phyloP scores from a whole-genome alignment of 2,797 vertebrate genomes.

The Siniperca undulata region DNA sequence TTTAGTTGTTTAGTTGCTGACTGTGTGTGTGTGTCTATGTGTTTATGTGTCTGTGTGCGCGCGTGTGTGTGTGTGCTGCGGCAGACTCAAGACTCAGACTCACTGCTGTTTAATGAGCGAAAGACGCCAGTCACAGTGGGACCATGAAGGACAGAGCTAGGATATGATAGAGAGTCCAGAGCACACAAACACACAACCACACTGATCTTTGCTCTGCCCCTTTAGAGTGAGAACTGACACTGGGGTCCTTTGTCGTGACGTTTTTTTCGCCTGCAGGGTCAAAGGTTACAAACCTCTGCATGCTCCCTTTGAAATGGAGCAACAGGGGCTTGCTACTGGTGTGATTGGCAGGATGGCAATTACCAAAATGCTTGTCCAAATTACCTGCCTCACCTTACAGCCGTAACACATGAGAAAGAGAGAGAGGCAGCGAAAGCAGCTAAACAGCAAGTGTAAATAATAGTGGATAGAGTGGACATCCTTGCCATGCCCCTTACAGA shows the following conservation, averaged over 20 bases:
- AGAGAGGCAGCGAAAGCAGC: background rate
- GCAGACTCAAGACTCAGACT: slow-evolving; percentile 68
- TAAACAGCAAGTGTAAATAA: slow-evolving; percentile 13
- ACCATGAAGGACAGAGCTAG: slow-evolving; percentile 39
- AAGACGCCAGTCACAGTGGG: slow-evolving; percentile 78
- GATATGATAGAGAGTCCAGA: slow-evolving; percentile 16
- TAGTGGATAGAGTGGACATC: background rate
- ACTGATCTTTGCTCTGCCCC: slow-evolving; percentile 62
- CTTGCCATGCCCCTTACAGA: background rate
- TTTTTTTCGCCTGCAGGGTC: slow-evolving; percentile 67
- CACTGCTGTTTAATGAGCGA: slow-evolving; percentile 81
- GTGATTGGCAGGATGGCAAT: slow-evolving; percentile 65
- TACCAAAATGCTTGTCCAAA: slow-evolving; percentile 34
- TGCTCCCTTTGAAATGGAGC: slow-evolving; percentile 73
- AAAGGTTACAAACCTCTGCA: slow-evolving; percentile 68
- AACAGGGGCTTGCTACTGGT: slow-evolving; percentile 50
- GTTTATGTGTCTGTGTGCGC: background rate
- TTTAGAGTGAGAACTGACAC: slow-evolving; percentile 35
- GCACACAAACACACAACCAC: slow-evolving; percentile 1
- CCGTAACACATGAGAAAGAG: background rate
- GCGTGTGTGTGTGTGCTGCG: background rate
- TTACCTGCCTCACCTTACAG: slow-evolving; percentile 46
- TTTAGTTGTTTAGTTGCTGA: no score
- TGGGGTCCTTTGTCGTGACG: slow-evolving; percentile 56
- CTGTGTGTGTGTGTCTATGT: background rate